Evolutionary conservation across 1,140 invertebrate genomes (phyloP), one percentile per base, ranked within the genome.

Genomic region (Temnothorax nylanderi): DNA sequence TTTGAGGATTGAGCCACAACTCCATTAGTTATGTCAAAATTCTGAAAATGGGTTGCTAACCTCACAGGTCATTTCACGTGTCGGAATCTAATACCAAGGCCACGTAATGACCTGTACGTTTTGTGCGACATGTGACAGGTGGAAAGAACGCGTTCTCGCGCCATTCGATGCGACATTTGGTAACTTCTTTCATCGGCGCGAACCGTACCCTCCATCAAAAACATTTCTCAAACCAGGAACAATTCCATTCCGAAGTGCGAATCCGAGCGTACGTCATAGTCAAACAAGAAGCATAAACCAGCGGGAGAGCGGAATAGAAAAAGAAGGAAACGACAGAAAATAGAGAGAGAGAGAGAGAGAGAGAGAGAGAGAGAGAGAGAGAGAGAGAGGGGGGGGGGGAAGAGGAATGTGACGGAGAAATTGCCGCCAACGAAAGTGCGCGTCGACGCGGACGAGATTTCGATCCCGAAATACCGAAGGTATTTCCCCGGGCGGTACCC

Each of bases 221-320:
- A 84, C 69, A 75, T 84, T 84, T 84, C 69, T 84, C 80, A 74
- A 56, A 47, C 67, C 69, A 71, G 69, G 67, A 84, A 84, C 80
- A 84, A 84, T 84, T 74, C 80, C 41, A 84, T 84, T 84, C 54
- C 69, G 32, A 54, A 44, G 67, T 32, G 80, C 69, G 54, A 84
- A 84, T 84, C 80, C 69, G 41, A 74, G 54, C 69, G 80, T 84
- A 84, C 69, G 41, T 84, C 80, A 84, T 60, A 84, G 80, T 84
- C 80, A 84, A 84, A 84, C 80, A 75, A 84, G 80, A 84, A 84
- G 69, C 80, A 74, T 84, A 84, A 84, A 84, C 67, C 69, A 84
- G 41, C 54, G 54, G 56, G 80, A 18, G 69, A 60, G n/a, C 34
- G 60, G 60, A 65, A 47, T 54, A 58, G 34, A 51, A 71, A 34